Evolutionary conservation across 2,797 vertebrate species (phyloP), one percentile per base, ranked within the genome.

Genomic region (Chaunax sp.): DNA sequence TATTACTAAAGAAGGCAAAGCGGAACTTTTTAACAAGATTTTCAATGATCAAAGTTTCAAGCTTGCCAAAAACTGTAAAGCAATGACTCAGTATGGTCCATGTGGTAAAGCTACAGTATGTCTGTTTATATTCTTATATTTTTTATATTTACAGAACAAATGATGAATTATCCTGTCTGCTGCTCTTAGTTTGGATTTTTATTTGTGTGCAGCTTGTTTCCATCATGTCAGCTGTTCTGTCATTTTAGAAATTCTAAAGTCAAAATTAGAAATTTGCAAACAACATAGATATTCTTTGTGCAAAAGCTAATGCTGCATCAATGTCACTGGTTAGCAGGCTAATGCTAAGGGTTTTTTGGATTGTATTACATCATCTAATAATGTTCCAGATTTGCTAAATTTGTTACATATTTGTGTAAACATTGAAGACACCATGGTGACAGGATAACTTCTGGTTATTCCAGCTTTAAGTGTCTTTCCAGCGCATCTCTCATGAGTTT

Each of bases 1-100:
- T 22, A 11, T 4, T 5, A 49, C 6, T 16, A 26, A 14, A 49
- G 13, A 4, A 15, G 13, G 25, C 56, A 43, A 16, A 43, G 41
- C 23, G 15, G 38, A 64, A 15, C 15, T 53, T 64, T 38, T 12
- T 35, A 43, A 40, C 14, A 15, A 30, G 28, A 35, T 35, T 35
- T 35, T 35, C 33, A 35, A 11, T 35, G 33, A 14, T 35, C 12
- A 35, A 35, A 35, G 4, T 62, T 64, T 70, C 15, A 57, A 64
- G 40, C 55, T 76, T 74, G 58, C 78, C 78, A 72, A 81, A 81
- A 66, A 65, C 43, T 5, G 13, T 38, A 54, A 20, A 14, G 57
- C 43, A 71, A 64, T 69, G 37, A 57, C 40, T 53, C 20, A 22
- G 12, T 25, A 23, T 13, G 10, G 63, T 40, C 44, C 50, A 20